A percentile compares a stretch with the other conserved stretches of the same genome.
These are phyloP conservation scores for Acheta domesticus DNA, from an alignment of 2,888 invertebrate genomes.

Conservation along the genomic window DNA sequence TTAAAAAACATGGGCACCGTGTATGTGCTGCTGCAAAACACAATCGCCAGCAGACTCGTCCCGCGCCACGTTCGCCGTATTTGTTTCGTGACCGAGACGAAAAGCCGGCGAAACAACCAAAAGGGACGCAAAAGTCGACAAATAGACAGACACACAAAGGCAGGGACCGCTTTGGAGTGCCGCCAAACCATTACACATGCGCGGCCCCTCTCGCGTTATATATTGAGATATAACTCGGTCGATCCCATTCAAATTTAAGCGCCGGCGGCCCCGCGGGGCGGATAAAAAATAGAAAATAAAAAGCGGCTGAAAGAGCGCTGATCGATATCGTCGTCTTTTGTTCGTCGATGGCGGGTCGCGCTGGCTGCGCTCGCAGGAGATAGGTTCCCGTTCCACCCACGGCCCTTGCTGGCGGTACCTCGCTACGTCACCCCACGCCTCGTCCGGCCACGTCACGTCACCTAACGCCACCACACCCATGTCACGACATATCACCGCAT, in stretches of 20 bases:
- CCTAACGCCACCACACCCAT: no score
- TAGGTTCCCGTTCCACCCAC: no score
- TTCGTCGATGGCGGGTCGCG: neutral
- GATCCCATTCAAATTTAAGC: conserved; percentile 11
- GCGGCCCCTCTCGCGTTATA: neutral
- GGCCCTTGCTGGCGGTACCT: no score
- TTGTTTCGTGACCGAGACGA: neutral
- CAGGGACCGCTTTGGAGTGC: conserved; percentile 4
- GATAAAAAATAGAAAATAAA: conserved; percentile 18
- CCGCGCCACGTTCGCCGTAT: neutral
- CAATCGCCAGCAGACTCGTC: no score
- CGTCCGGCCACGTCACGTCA: no score
- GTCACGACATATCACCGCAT: fast-evolving
- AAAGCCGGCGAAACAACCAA: neutral
- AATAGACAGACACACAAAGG: conserved; percentile 9
- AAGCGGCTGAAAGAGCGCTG: conserved; percentile 4
- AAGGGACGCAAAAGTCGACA: conserved; percentile 7
- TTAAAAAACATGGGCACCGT: no score
- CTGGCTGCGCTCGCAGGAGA: neutral
- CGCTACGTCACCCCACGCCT: no score
- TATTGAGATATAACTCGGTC: conserved; percentile 18
- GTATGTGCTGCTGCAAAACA: no score
- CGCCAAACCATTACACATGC: conserved; percentile 7
- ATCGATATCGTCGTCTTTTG: conserved; percentile 18
- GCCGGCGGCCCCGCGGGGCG: neutral